Base-by-base conservation (phyloP, 2,888 invertebrate species). In the Raillietiella orientalis region DNA sequence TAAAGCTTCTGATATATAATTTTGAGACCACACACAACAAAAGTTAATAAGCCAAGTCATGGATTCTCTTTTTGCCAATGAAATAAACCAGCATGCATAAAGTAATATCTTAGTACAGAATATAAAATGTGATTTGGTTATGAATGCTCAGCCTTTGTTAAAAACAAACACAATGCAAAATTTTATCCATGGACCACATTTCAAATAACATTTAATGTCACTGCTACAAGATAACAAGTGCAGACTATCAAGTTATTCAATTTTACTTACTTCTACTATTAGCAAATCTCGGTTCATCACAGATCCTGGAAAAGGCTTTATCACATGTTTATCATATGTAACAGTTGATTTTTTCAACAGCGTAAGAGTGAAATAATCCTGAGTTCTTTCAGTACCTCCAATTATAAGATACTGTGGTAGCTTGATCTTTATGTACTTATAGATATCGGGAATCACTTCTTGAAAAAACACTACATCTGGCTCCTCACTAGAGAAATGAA, bases 391-490 rank as follows among this genome's bases (percentile, higher is more conserved):
- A 17, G 6, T 17, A 6, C 19, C 19, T 17, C 6, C 6, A 17
- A 17, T n/a, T 25, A 27, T 24, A 22, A 29, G 23, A 13, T 28
- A 13, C 9, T 36, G 35, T 11, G 35, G 31, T 31, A 57, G 35
- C 20, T 39, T 34, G 26, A 39, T 35, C 34, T 45, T 42, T 3
- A 56, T 37, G 28, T 49, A 46, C 4, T 39, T 36, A 32, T 46
- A 42, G 1, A 52, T 44, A 10, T 40, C 39, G 1, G 45, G 43
- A 2, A 55, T 42, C 6, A 59, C 47, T 40, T 60, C 60, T 44
- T 60, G 59, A 10, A 59, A 43, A 34, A 55, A 56, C 2, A 58
- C 47, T 15, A 58, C 44, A 36, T 58, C 55, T 8, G 56, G 52
- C 13, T 47, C 44, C 31, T 54, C 51, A 28, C 56, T 58, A n/a